A percentile compares a stretch with the other conserved stretches of the same genome.
These are phyloP conservation scores for Frankliniella intonsa DNA, from an alignment of 2,888 invertebrate genomes.

Conservation along the genomic window DNA sequence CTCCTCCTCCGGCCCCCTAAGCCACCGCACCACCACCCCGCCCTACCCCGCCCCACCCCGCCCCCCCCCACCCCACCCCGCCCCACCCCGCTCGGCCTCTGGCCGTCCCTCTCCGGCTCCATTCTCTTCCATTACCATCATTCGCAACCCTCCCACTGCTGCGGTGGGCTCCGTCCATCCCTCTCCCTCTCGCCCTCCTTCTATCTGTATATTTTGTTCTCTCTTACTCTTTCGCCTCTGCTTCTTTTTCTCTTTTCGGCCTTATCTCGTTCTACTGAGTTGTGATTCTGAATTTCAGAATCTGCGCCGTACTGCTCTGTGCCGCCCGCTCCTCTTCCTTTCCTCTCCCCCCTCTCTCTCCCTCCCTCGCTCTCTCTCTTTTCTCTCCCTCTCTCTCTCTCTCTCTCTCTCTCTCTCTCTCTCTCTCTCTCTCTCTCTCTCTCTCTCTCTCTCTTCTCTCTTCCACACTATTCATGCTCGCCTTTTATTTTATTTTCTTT, in stretches of 20 bases:
- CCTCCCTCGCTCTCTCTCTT: neutral
- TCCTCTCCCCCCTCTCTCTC: neutral
- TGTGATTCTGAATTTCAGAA: constrained; percentile 25
- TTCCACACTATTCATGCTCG: neutral
- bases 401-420: no score
- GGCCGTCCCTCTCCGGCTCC: neutral
- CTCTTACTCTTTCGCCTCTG: neutral
- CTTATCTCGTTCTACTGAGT: constrained; percentile 25
- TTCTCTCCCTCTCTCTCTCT: neutral
- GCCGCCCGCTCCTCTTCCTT: no score
- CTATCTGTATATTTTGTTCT: neutral
- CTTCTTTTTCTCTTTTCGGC: constrained; percentile 1
- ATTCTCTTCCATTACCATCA: constrained; percentile 19
- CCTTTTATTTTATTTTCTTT: neutral
- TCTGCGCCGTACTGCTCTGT: neutral
- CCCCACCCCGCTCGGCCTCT: neutral
- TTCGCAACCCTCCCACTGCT: neutral
- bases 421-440: no score
- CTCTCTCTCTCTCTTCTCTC: neutral
- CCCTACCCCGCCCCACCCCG: neutral
- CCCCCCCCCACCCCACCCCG: neutral
- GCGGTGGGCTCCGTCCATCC: neutral
- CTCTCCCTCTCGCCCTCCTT: neutral
- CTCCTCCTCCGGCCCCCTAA: neutral
- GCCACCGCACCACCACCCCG: neutral